Evolutionary conservation across 2,888 invertebrate genomes (phyloP).

Genomic region (Odontothrips loti): DNA sequence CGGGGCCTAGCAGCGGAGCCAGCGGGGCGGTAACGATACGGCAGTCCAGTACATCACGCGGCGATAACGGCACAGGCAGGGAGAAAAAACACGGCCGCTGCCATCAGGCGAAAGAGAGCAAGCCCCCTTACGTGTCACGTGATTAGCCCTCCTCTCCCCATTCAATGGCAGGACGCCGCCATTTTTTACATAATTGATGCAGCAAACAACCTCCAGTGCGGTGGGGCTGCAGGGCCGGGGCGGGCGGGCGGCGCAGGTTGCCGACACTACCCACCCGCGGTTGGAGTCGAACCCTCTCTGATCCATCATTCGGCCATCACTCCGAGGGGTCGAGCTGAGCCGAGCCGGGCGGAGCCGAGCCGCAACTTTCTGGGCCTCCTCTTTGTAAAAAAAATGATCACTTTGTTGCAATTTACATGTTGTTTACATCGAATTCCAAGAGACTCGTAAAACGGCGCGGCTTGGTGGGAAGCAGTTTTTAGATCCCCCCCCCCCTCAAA

Average conservation of each 20-base stretch:
- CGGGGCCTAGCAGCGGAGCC: background rate
- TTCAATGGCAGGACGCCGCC: background rate
- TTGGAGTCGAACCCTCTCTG: background rate
- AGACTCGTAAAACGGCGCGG: conserved; percentile 6
- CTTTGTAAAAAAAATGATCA: background rate
- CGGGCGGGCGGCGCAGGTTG: background rate
- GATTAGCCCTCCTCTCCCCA: conserved; percentile 3
- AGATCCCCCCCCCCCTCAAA: too few species aligned
- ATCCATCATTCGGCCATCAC: conserved; percentile 19
- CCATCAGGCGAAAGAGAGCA: background rate
- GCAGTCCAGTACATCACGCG: conserved; percentile 15
- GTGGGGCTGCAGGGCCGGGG: background rate
- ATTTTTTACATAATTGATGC: conserved; percentile 24
- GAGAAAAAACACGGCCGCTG: background rate
- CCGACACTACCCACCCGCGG: background rate
- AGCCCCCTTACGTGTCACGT: background rate
- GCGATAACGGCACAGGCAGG: background rate
- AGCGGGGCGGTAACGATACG: background rate
- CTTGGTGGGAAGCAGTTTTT: too few species aligned
- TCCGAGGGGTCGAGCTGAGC: background rate
- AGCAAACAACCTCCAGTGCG: background rate
- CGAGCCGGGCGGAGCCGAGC: too few species aligned
- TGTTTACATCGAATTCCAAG: background rate
- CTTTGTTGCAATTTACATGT: conserved; percentile 25
- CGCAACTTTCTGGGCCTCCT: too few species aligned